These are phyloP conservation scores for Epinephelus fuscoguttatus DNA, from an alignment of 2,113 vertebrate genomes.

Conservation along the genomic window DNA sequence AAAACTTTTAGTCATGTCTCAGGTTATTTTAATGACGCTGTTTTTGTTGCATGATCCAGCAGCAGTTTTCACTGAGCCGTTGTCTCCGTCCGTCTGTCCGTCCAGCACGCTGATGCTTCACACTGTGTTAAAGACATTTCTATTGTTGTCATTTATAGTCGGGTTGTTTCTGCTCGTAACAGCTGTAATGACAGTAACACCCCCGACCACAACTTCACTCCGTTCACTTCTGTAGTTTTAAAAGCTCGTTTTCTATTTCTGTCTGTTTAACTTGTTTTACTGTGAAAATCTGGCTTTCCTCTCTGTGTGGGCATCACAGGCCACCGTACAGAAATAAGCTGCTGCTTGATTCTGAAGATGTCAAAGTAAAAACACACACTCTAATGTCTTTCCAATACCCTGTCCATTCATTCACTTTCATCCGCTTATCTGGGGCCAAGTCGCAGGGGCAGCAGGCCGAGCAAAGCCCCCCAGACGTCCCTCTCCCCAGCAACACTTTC, in stretches of 20 bases:
- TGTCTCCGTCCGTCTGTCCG: too few species aligned
- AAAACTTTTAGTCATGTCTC: too few species aligned
- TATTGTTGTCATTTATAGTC: not conserved
- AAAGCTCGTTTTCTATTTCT: not conserved
- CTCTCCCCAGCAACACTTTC: too few species aligned
- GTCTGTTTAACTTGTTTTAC: not conserved
- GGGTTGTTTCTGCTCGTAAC: not conserved
- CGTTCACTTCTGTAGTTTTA: not conserved
- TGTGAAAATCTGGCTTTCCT: constrained; percentile 4
- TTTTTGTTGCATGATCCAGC: not conserved
- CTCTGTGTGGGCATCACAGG: not conserved
- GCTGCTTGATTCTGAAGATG: not conserved
- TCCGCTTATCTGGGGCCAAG: too few species aligned
- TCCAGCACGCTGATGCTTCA: not conserved
- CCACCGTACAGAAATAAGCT: not conserved
- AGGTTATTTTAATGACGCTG: not conserved
- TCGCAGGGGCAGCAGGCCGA: too few species aligned
- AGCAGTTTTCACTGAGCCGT: not conserved
- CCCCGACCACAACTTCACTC: not conserved
- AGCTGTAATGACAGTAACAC: not conserved
- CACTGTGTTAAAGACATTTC: not conserved
- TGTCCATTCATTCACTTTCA: too few species aligned
- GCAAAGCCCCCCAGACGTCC: too few species aligned
- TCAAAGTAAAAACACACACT: not conserved
- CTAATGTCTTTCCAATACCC: too few species aligned